Evolutionary conservation across 2,797 vertebrate species (phyloP).

Genomic region (Leucoraja ocellata): DNA sequence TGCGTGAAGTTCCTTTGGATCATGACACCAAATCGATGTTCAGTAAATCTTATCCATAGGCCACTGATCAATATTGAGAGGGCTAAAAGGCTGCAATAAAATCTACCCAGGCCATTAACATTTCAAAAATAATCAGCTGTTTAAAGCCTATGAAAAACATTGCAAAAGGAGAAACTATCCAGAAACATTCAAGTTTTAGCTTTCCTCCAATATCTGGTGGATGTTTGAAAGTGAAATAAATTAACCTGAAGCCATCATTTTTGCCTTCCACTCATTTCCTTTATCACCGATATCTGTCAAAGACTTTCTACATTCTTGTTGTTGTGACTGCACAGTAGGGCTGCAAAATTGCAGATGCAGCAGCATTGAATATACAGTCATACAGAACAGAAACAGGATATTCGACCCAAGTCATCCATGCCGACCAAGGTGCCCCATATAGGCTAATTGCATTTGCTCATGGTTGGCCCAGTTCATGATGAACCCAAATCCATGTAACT

Average conservation of each 20-base stretch:
- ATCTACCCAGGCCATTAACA: background rate
- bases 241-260: no score
- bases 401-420: no score
- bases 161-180: background rate
- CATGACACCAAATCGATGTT: background rate
- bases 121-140: background rate
- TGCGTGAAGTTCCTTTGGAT: background rate
- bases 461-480: no score
- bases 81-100: background rate
- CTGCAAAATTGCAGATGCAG: background rate
- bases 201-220: background rate
- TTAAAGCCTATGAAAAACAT: background rate
- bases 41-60: background rate
- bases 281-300: no score
- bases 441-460: no score
- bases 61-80: background rate
- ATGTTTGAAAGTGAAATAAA: background rate
- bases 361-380: background rate
- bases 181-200: background rate
- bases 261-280: no score
- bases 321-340: background rate
- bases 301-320: background rate
- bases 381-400: no score
- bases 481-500: no score
- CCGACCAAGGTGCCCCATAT: no score